Evolutionary conservation across 2,797 vertebrate species (phyloP), one percentile per base, ranked within the genome.

Genomic region (Diplodus sargus): DNA sequence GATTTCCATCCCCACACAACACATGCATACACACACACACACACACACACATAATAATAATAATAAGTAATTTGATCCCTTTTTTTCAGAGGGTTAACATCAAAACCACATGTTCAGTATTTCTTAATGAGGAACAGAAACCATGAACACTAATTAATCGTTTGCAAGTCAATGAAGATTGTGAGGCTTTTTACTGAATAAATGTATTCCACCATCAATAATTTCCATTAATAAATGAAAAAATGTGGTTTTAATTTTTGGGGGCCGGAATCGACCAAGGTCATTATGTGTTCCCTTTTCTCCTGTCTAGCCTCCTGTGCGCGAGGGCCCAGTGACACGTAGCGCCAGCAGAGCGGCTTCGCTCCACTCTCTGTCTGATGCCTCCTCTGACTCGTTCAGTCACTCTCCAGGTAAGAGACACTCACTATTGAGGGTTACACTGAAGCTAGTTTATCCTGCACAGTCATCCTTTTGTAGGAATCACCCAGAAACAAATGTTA

Each of bases 291-390:
- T 83, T 5, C 25, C 34, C n/a, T 74, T 83, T 57, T 85, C 68
- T 80, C 86, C 95, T 94, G 92, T 81, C 93, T 83, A 99, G 98
- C 97, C 97, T 81, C 98, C 98, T 0, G 78, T 98, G 30, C 96
- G 98, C 1, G 87, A 75, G 4, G 77, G 61, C 52, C 57, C 92
- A 1, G 62, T 87, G 79, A 94, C 80, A 3, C 94, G 90, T 51
- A 93, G 90, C 3, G 93, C 91, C 45, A 90, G 92, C 0, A 93
- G 93, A 62, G 91, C 96, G 1, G 95, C 95, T 7, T 95, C 95
- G 3, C 95, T 96, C 74, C 94, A 96, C 93, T 95, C 92, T 85
- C 94, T 96, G 0, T 97, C 96, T 0, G 96, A 97, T 70, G 96
- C 96, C 80, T 97, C 96, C 15, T 95, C 92, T 0, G 96, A 97